Conservation (phyloP, 1,140 invertebrate species). For the Paracyclopina nana region DNA sequence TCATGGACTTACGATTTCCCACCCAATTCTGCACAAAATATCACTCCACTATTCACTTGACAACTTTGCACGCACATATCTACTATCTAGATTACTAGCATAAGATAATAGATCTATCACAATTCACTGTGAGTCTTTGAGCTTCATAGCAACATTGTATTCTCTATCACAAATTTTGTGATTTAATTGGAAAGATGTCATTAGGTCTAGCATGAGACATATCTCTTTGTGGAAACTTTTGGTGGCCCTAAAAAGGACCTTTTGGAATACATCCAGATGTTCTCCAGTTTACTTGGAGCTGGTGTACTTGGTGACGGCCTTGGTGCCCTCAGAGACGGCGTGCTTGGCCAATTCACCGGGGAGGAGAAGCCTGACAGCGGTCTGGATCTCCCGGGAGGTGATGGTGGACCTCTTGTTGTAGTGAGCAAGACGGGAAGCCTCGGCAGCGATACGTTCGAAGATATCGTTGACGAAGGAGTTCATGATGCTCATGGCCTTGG, state of each 20-base stretch:
- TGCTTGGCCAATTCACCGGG: slow-evolving; percentile 32
- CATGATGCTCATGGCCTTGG: slow-evolving; percentile 33
- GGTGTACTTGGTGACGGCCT: slow-evolving; percentile 37
- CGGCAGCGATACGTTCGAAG: slow-evolving; percentile 42
- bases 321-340: slow-evolving; percentile 37
- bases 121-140: too few relatives aligned
- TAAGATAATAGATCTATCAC: too few relatives aligned
- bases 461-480: slow-evolving; percentile 42
- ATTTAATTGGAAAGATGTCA: too few relatives aligned
- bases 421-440: slow-evolving; percentile 43
- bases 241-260: neutral
- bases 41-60: too few relatives aligned
- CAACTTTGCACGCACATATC: too few relatives aligned
- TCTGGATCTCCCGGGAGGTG: slow-evolving; percentile 31
- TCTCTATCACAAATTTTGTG: too few relatives aligned
- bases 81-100: too few relatives aligned
- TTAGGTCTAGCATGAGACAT: too few relatives aligned
- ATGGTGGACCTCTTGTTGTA: slow-evolving; percentile 45
- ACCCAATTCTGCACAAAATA: too few relatives aligned
- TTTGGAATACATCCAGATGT: neutral
- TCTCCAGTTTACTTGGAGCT: slow-evolving; percentile 29
- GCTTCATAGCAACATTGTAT: too few relatives aligned
- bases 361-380: slow-evolving; percentile 9
- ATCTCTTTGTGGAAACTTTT: neutral
- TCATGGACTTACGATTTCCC: too few relatives aligned